These are phyloP conservation scores for Lepidonotus clava DNA, from an alignment of 2,888 invertebrate genomes.

Conservation along the genomic window DNA sequence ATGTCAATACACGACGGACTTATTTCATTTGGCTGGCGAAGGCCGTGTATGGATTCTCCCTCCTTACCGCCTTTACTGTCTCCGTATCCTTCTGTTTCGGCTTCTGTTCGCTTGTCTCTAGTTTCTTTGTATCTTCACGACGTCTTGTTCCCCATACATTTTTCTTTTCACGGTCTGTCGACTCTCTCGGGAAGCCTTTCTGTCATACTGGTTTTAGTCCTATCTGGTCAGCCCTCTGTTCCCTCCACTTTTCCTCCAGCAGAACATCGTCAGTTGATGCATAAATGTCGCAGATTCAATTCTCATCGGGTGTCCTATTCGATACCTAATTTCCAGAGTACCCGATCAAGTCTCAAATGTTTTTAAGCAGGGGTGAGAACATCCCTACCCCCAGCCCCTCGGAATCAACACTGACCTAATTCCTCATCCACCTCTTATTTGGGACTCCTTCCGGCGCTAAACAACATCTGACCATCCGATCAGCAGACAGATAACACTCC, in stretches of 20 bases:
- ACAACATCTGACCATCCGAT: constrained; percentile 45
- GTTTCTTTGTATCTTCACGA: too few relatives aligned
- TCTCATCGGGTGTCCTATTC: neutral
- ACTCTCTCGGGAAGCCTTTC: too few relatives aligned
- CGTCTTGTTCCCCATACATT: too few relatives aligned
- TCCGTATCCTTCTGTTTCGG: neutral
- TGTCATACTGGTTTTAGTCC: too few relatives aligned
- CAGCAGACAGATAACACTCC: constrained; percentile 12
- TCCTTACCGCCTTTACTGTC: neutral
- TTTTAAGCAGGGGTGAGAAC: neutral
- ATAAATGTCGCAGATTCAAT: too few relatives aligned
- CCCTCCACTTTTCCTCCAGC: too few relatives aligned
- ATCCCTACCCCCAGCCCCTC: neutral
- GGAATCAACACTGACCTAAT: neutral
- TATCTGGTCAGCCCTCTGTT: too few relatives aligned
- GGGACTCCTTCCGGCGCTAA: neutral
- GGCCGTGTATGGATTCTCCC: neutral
- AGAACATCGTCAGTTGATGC: too few relatives aligned
- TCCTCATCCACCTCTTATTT: neutral
- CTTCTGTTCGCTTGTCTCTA: too few relatives aligned
- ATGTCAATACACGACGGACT: constrained; percentile 7
- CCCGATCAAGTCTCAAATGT: neutral
- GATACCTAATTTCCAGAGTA: constrained; percentile 23
- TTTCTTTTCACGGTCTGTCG: too few relatives aligned
- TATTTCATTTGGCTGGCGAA: neutral